Evolutionary conservation across 35 echinoderm and acorn worm species (phyloP).

Genomic region (Lytechinus pictus): DNA sequence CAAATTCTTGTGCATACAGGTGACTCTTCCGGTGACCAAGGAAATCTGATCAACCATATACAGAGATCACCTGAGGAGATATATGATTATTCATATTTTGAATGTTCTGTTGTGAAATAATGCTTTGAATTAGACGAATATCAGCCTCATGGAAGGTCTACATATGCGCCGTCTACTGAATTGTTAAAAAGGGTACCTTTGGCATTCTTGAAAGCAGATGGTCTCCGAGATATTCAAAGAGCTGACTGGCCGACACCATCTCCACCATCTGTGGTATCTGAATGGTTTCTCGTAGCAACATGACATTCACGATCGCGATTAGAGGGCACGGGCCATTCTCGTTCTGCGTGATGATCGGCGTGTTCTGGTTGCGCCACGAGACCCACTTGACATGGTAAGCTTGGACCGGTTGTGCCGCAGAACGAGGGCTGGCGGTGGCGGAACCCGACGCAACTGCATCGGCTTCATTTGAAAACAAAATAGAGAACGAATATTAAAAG

Average conservation of each 20-base stretch:
- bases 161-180: no score
- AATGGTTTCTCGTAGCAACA: conserved; percentile 75
- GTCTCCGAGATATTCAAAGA: conserved; percentile 90
- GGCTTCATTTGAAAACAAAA: background rate
- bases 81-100: no score
- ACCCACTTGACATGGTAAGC: conserved; percentile 99
- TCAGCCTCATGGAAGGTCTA: no score
- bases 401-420: conserved; percentile 56
- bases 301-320: conserved; percentile 90
- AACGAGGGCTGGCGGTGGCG: conserved; percentile 51
- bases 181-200: conserved; percentile 53
- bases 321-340: conserved; percentile 92
- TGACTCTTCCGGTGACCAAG: no score
- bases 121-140: no score
- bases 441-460: conserved; percentile 60
- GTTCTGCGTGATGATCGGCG: conserved; percentile 93
- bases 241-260: conserved; percentile 87
- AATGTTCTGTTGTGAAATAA: no score
- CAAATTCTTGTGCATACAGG: no score
- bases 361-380: conserved; percentile 74
- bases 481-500: no score
- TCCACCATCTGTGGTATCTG: conserved; percentile 81
- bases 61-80: no score
- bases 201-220: conserved; percentile 77
- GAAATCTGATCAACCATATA: no score